Evolutionary conservation across 1,140 invertebrate genomes (phyloP), one percentile per base, ranked within the genome.

Genomic region (Philopotamus ludificatus): DNA sequence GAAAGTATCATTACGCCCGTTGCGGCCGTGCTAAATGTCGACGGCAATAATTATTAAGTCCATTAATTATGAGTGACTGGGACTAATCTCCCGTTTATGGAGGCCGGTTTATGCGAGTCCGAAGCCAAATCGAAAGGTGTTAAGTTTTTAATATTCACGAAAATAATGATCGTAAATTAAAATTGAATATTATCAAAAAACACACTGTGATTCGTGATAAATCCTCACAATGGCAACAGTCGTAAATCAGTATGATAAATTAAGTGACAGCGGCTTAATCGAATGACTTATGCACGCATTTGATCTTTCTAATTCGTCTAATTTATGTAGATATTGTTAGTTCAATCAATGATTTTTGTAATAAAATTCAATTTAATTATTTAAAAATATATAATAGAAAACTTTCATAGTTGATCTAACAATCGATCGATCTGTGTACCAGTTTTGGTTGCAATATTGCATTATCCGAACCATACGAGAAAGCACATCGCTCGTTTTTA

Each of bases 51-150:
- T 60, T 60, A 60, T 60, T 60, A 44, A 60, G 28, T 21, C 42
- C 44, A 60, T 60, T 60, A 60, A 60, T 60, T 60, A 41, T 60
- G 42, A 60, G 21, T 60, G 57, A 60, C 57, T 60, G 57, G 42
- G 42, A 60, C 57, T 60, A 60, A 60, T 60, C 57, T n/a, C n/a
- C 8, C 44, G 44, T 20, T 47, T 20, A 15, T 47, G 18, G 4
- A 47, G 8, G 8, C 44, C 44, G 44, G 44, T 39, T 47, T 47
- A 47, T 15, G 18, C 44, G 44, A 20, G 8, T 7, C 8, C 18
- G 44, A 47, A 47, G 18, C 7, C 18, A 16, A 47, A 20, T 39
- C 34, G n/a, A n/a, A n/a, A n/a, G n/a, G n/a, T n/a, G n/a, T n/a
- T n/a, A n/a, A n/a, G n/a, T n/a, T n/a, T n/a, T n/a, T n/a, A n/a